Base-by-base conservation (phyloP, 2,113 vertebrate species). In the Kryptolebias marmoratus region DNA sequence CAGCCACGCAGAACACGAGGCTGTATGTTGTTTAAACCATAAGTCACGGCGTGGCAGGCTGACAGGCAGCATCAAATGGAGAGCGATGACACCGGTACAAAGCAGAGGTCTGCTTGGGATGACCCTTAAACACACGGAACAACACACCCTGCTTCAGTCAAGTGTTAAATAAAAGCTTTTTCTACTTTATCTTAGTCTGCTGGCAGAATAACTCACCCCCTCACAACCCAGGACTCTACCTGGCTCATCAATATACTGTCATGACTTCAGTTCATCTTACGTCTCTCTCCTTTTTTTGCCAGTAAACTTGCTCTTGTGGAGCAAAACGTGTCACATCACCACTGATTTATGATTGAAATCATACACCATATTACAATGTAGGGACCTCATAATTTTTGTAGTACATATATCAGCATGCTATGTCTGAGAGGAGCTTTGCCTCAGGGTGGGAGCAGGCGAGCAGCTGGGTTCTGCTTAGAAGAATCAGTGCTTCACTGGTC, bases 41-140 rank as follows among this genome's bases (percentile, higher is more conserved):
- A 71, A 88, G 67, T 70, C 85, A 49, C 66, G 74, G 81, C 63
- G n/a, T 64, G 77, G 28, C 80, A 63, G 60, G 65, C 52, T 78
- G 84, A 85, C 75, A 80, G 85, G 69, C 76, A 18, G 71, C 68
- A 82, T 82, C 88, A 88, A 90, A 91, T 85, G 87, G 87, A 90
- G 90, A 91, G 84, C 80, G 83, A 91, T 89, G 89, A 90, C 71
- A 85, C 87, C 48, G 22, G 72, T 67, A 85, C 74, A 88, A 80
- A 87, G 83, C 68, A 65, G 74, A 71, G 85, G 81, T 86, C 81
- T 82, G 77, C 50, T 69, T 80, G 70, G 84, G 74, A 61, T 92
- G 89, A 93, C 90, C 90, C 87, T 83, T 88, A 82, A 89, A 27
- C 9, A 90, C 83, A 75, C 66, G 80, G 75, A 68, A 79, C 68